A percentile compares a stretch with the other conserved stretches of the same genome.
phyloP scores from a whole-genome alignment of 1,140 invertebrate genomes.

The Diuraphis noxia region DNA sequence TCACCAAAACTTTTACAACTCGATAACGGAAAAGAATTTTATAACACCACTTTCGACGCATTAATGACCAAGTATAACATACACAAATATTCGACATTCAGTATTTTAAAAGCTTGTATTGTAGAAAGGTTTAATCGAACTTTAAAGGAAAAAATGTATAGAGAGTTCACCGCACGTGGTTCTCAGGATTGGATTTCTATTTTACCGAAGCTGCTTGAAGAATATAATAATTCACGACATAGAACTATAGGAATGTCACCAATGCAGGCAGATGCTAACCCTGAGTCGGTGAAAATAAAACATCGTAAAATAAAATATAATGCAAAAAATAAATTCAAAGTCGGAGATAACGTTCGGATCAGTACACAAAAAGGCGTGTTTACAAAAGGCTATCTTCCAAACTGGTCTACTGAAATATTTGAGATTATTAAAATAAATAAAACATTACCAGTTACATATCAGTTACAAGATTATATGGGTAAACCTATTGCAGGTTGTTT shows the following conservation, averaged over 20 bases:
- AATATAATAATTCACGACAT: neutral
- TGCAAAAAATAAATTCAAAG: neutral
- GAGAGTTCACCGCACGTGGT: conserved; percentile 44
- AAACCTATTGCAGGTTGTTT: neutral
- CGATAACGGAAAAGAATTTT: conserved; percentile 58
- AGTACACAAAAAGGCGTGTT: neutral
- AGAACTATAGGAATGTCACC: neutral
- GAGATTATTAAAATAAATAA: neutral
- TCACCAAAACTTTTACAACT: neutral
- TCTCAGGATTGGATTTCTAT: too few species aligned
- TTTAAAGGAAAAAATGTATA: conserved; percentile 59
- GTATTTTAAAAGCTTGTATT: conserved; percentile 53
- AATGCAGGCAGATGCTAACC: neutral
- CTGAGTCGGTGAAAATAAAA: neutral
- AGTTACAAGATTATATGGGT: neutral
- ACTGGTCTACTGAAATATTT: conserved; percentile 14
- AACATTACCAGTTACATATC: neutral
- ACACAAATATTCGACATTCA: too few species aligned
- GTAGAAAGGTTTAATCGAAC: conserved; percentile 60
- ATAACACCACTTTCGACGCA: conserved; percentile 53
- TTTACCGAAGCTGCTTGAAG: conserved; percentile 57
- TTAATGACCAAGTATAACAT: too few species aligned
- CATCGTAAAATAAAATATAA: too few species aligned
- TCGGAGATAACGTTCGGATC: neutral
- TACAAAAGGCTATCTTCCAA: neutral